Evolutionary conservation across 2,888 invertebrate genomes (phyloP), one percentile per base, ranked within the genome.

Genomic region (Erpobdella octoculata): DNA sequence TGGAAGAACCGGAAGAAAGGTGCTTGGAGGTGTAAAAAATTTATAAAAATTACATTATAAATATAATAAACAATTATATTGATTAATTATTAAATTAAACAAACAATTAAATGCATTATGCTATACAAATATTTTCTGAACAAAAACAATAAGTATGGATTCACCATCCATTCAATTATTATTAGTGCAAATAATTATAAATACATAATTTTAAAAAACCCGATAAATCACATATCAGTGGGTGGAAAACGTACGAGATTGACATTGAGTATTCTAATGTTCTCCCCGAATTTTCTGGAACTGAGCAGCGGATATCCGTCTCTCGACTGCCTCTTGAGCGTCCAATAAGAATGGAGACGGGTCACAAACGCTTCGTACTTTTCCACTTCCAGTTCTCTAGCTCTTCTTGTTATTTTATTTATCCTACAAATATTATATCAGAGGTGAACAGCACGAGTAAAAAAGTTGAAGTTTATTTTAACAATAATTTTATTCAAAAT

Each of bases 301-400:
- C 58, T 69, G 73, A 98, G 83, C 73, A 98, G 85, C 0, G 98
- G 97, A 9, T 96, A 96, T 0, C 98, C 98, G 80, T 96, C 95
- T 67, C 97, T 85, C 75, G 91, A 90, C 80, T 94, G 93, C 0
- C 98, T 85, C 83, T 98, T 98, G 59, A 97, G 85, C 3, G 93
- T 96, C 98, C 98, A 98, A 81, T 96, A 98, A 0, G 93, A 91
- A 71, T 96, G 89, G 18, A 98, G 85, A 2, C 93, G 87, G 80
- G 91, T 91, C 78, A 96, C 89, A 78, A 97, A 90, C 77, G 90
- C 89, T 33, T 90, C 90, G 74, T 81, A 81, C 78, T 91, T 91
- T 35, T 89, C 87, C 73, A 88, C 84, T 70, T 83, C 84, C 8
- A 93, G 90, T 79, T 92, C 82, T 12, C 88, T 86, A 0, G 92